Conservation (phyloP, 2,113 vertebrate genomes). For the Pithys albifrons region DNA sequence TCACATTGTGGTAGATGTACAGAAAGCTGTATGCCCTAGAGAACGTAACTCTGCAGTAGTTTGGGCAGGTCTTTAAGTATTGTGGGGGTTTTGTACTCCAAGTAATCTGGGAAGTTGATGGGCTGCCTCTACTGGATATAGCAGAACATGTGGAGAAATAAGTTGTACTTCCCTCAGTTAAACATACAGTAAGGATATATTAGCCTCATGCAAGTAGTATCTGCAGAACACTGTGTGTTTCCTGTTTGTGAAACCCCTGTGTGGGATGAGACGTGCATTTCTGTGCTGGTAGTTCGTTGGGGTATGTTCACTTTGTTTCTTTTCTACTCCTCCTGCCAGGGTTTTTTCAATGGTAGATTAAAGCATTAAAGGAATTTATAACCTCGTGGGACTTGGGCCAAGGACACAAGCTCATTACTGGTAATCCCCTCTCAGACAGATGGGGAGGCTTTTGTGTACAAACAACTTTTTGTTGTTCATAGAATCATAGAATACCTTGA, state of each 20-base stretch:
- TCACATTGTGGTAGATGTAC: not conserved
- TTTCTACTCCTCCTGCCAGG: not conserved
- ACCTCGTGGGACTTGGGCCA: not conserved
- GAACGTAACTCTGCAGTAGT: rapidly evolving
- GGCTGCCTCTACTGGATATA: rapidly evolving
- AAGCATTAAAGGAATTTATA: conserved; percentile 34
- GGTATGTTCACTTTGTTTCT: not conserved
- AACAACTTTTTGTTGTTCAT: conserved; percentile 11
- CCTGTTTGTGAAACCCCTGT: not conserved
- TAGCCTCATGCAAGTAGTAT: not conserved
- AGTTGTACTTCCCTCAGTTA: not conserved
- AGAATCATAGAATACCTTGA: not conserved
- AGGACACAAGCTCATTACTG: not conserved
- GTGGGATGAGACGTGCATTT: not conserved
- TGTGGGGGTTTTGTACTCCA: rapidly evolving
- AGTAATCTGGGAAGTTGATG: not conserved
- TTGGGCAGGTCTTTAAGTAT: not conserved
- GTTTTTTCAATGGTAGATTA: not conserved
- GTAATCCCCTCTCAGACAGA: conserved; percentile 57
- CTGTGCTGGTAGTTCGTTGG: not conserved
- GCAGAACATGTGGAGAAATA: not conserved
- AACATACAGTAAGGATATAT: not conserved
- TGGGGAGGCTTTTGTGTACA: conserved; percentile 12
- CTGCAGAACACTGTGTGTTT: not conserved
- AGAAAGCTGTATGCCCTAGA: not conserved